These are phyloP conservation scores for Caenorhabditis brenneri DNA, from an alignment of 1,140 invertebrate species.

Conservation along the genomic window DNA sequence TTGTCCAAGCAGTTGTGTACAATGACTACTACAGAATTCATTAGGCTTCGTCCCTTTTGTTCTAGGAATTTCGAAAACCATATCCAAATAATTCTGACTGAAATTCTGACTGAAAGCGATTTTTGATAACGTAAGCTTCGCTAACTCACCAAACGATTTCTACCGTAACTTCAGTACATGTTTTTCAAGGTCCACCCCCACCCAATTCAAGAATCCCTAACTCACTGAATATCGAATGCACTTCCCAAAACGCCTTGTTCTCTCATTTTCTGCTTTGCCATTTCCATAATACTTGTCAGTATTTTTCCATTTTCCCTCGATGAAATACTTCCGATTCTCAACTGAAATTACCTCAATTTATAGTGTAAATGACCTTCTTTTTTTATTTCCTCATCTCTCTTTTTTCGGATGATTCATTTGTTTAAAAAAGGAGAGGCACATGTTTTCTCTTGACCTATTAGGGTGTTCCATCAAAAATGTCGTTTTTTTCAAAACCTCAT, in stretches of 20 bases:
- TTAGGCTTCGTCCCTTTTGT: too few species aligned
- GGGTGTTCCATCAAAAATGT: too few species aligned
- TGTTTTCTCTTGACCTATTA: neutral
- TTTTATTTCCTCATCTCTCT: neutral
- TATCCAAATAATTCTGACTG: too few species aligned
- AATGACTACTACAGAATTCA: too few species aligned
- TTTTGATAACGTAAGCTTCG: too few species aligned
- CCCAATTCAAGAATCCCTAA: neutral
- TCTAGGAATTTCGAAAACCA: too few species aligned
- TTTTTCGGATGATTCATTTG: neutral
- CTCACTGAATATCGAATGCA: slow-evolving; percentile 67
- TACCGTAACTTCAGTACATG: too few species aligned
- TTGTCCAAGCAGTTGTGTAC: too few species aligned
- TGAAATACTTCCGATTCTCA: slow-evolving; percentile 31
- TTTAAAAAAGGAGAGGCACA: neutral
- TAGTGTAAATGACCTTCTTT: neutral
- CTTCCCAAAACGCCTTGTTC: slow-evolving; percentile 64
- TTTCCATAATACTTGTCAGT: slow-evolving; percentile 58
- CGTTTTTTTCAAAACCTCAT: too few species aligned
- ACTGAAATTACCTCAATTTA: slow-evolving; percentile 32
- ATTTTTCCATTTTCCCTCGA: slow-evolving; percentile 4
- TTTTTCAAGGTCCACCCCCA: too few species aligned
- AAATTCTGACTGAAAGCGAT: too few species aligned
- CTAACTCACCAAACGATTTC: too few species aligned
- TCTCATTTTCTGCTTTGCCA: slow-evolving; percentile 65